Conservation (phyloP, 2,888 invertebrate genomes). For the Antheraea assamensis region DNA sequence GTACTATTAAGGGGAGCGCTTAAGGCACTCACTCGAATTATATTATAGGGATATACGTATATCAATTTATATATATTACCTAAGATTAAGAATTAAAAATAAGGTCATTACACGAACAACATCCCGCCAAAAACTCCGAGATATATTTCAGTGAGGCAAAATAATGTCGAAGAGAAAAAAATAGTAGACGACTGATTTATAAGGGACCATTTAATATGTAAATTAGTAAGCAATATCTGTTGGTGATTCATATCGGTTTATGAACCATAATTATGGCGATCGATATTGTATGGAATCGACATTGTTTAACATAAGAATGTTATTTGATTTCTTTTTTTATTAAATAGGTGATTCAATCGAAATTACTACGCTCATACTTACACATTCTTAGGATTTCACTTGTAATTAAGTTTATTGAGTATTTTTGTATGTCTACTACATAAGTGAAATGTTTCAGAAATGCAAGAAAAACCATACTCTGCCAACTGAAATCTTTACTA, state of each 20-base stretch:
- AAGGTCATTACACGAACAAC: not conserved
- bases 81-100: not conserved
- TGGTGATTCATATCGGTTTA: conserved; percentile 7
- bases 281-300: not conserved
- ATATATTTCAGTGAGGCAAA: not conserved
- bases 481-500: not conserved
- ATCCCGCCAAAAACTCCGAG: not conserved
- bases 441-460: too few species aligned
- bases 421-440: not conserved
- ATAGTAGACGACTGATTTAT: not conserved
- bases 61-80: too few species aligned
- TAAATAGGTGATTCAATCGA: not conserved
- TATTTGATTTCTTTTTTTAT: not conserved
- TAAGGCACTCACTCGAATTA: too few species aligned
- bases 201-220: not conserved
- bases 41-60: too few species aligned
- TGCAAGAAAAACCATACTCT: too few species aligned
- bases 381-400: not conserved
- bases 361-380: not conserved
- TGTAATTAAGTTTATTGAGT: not conserved
- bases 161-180: conserved; percentile 5
- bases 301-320: conserved; percentile 6
- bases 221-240: not conserved
- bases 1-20: too few species aligned
- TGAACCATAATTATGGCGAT: conserved; percentile 5